Evolutionary conservation across 2,113 vertebrate species (phyloP), one percentile per base, ranked within the genome.

Genomic region (Eudorcas thomsonii): DNA sequence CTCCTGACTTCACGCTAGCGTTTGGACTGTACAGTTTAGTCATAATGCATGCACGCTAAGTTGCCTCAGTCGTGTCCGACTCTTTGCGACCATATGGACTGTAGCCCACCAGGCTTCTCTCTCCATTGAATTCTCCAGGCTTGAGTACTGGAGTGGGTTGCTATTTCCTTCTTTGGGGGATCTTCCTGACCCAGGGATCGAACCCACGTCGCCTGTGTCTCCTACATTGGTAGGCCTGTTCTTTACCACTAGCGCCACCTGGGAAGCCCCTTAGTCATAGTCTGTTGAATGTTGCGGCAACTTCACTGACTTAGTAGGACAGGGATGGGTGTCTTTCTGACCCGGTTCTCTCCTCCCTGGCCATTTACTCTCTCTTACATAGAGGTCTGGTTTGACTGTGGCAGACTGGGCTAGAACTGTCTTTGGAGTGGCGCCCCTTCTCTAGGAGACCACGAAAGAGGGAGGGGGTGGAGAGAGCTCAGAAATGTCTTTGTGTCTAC

Each of bases 401-500:
- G 16, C 67, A 88, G 19, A 74, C 67, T 17, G 21, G 90, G 45
- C 67, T 26, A 45, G 90, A 97, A 88, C 9, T 78, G n/a, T 57
- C 33, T 2, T 5, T 80, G 36, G 21, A 74, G 36, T 74, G 64
- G 74, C 2, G 1, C 83, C 67, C 5, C 39, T 89, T 74, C 26
- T 88, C 36, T 13, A 43, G 17, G 57, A 81, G 50, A 57, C 43
- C 28, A 5, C 3, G 12, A 13, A 67, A 30, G 25, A 84, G 83
- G 77, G 71, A 78, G 36, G 17, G 17, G 9, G 28, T 78, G 19
- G 13, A 59, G 83, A 85, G 54, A 60, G 50, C 36, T 88, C 59
- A 11, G 81, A 78, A 96, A 85, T 54, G 78, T 55, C 64, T 96
- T 89, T 94, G 57, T 97, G 39, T 89, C 54, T 90, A 8, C 83